Evolutionary conservation across 2,797 vertebrate genomes (phyloP), one percentile per base, ranked within the genome.

Genomic region (Lindbergichthys nudifrons): DNA sequence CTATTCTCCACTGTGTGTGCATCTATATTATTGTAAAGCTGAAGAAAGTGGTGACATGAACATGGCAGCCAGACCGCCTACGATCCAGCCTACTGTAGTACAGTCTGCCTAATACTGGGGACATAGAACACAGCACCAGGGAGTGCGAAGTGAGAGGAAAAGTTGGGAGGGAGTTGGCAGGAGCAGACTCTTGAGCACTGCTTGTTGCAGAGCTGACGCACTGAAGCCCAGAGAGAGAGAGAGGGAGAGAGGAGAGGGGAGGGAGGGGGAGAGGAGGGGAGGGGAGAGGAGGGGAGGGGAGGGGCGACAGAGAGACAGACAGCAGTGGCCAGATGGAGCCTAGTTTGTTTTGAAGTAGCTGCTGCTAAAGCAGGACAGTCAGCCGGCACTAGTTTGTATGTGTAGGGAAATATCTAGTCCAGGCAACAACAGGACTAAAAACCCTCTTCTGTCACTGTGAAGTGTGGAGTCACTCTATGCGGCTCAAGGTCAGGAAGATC

Each of bases 201-300:
- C 85, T 70, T 84, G 57, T 91, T 88, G 92, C 92, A 93, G 90
- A 91, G 89, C 93, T 94, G 94, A 93, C 91, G 91, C 94, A 93
- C 90, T 89, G 80, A 60, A 84, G 76, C 81, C 84, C 78, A 53
- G 60, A 30, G 79, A 66, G 60, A 30, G 79, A 66, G 82, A 8
- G 75, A n/a, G n/a, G 63, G 79, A 45, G 86, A 54, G 80, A 67
- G 65, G 14, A 68, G 65, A 46, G 77, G 41, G 77, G 68, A 57
- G 26, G 78, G 63, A 79, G 85, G 76, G 68, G 69, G 47, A 64
- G 51, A 47, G n/a, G n/a, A n/a, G n/a, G n/a, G n/a, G n/a, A n/a
- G n/a, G n/a, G n/a, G n/a, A n/a, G n/a, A n/a, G 52, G 42, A 75
- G 70, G 58, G 45, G 77, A 72, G 60, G 46, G 79, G 68, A 79